Base-by-base conservation (phyloP, 1,140 invertebrate species). In the Heterodera schachtii region DNA sequence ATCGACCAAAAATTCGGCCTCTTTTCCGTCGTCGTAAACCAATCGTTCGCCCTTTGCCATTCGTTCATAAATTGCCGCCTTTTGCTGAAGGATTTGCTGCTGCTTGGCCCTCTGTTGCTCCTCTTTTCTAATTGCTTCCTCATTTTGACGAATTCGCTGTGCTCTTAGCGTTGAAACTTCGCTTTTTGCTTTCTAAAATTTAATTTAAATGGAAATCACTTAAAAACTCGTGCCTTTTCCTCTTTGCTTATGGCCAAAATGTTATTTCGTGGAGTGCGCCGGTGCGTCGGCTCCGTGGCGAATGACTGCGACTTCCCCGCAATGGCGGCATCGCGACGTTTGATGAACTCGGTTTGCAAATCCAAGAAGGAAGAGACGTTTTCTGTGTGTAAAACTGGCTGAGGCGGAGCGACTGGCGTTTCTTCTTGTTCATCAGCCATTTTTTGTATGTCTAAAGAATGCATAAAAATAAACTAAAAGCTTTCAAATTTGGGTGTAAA, bases 11-110 rank as follows among this genome's bases (percentile, higher is more conserved):
- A 80, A 75, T 16, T 80, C 79, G 11, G 73, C 70, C 52, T 80
- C 70, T 13, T 57, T 49, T 4, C 83, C 83, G 73, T 85, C 84
- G 52, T 82, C 84, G 57, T 84, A 81, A 5, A n/a, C 47, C 46
- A 84, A 21, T 47, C 74, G 79, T 21, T 84, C 83, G n/a, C 83
- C 83, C 46, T 75, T 83, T 43, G 81, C 82, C 79, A 84, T 81
- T 60, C 84, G 73, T 47, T 84, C 83, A 64, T 84, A 84, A 64
- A 85, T 74, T 5, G 46, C n/a, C 46, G 79, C 69, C 41, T 80
- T 80, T 41, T 80, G 19, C 19, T 80, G 64, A 31, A 80, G 76
- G 16, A 81, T 84, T 81, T 84, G 82, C 4, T 71, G n/a, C 52
- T 80, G 82, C 43, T 64, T 82, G 46, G 44, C 44, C 31, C 83